These are phyloP conservation scores for Drosophila kurseongensis DNA, from an alignment of 1,140 invertebrate genomes.

Conservation along the genomic window DNA sequence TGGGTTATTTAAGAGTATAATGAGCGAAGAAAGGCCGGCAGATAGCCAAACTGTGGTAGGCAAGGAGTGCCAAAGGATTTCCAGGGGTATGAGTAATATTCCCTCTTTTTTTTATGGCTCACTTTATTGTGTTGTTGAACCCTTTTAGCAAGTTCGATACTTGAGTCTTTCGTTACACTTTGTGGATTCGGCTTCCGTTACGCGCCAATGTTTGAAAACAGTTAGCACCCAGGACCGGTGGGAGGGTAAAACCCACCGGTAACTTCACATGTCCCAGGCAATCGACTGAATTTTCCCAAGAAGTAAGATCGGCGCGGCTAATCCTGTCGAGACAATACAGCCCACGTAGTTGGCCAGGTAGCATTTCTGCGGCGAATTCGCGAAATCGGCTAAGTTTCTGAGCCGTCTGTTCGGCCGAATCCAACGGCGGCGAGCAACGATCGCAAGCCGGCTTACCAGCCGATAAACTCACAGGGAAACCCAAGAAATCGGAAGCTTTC, in stretches of 20 bases:
- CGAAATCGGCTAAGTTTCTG: constrained; percentile 20
- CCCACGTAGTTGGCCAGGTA: constrained; percentile 40
- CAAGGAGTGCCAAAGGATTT: constrained; percentile 1
- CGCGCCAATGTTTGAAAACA: constrained; percentile 48
- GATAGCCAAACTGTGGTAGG: background rate
- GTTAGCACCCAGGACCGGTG: background rate
- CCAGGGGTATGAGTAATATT: background rate
- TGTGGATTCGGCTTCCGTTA: background rate
- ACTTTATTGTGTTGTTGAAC: background rate
- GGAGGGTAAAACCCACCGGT: constrained; percentile 31
- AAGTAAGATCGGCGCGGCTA: constrained; percentile 41
- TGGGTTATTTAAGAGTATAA: background rate
- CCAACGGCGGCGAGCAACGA: constrained; percentile 46
- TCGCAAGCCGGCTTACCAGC: constrained; percentile 22
- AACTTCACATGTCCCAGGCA: constrained; percentile 45
- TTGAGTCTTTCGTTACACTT: constrained; percentile 12
- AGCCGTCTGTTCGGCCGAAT: constrained; percentile 35
- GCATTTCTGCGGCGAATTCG: constrained; percentile 40
- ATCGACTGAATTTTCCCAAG: constrained; percentile 52
- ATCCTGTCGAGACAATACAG: constrained; percentile 38
- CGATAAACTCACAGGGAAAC: background rate
- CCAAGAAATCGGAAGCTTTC: constrained; percentile 46
- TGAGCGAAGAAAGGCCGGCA: background rate
- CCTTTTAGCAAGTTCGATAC: constrained; percentile 9
- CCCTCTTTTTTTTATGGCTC: background rate